phyloP scores from a whole-genome alignment of 2,888 invertebrate genomes.

The Diadegma fenestrale region DNA sequence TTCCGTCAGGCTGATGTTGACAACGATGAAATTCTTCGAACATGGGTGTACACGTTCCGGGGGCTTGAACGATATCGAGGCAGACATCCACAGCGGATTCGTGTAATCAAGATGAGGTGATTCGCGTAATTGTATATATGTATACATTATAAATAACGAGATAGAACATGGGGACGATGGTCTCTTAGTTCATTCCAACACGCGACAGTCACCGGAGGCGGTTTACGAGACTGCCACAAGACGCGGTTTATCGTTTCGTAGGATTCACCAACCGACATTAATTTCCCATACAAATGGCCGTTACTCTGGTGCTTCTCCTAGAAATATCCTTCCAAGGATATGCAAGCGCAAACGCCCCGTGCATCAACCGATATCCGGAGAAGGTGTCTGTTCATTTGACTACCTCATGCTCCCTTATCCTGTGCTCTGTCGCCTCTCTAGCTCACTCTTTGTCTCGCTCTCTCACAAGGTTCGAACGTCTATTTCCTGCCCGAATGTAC shows the following conservation, averaged over 20 bases:
- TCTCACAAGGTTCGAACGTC: slow-evolving; percentile 32
- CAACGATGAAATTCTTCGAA: slow-evolving; percentile 22
- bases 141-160: slow-evolving; percentile 29
- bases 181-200: slow-evolving; percentile 62
- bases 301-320: not conserved
- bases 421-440: slow-evolving; percentile 20
- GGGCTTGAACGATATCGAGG: slow-evolving; percentile 27
- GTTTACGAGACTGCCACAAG: slow-evolving; percentile 68
- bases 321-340: slow-evolving; percentile 22
- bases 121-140: slow-evolving; percentile 30
- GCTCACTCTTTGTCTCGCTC: slow-evolving; percentile 35
- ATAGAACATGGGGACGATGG: slow-evolving; percentile 42
- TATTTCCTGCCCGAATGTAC: slow-evolving; percentile 38
- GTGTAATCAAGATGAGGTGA: slow-evolving; percentile 71
- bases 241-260: slow-evolving; percentile 70
- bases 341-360: slow-evolving; percentile 39
- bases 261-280: slow-evolving; percentile 68
- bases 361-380: slow-evolving; percentile 51
- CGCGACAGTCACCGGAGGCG: slow-evolving; percentile 49
- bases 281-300: slow-evolving; percentile 62
- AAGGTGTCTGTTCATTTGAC: slow-evolving; percentile 72
- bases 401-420: not conserved
- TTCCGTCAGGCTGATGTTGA: not conserved
- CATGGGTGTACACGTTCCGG: slow-evolving; percentile 36
- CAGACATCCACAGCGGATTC: slow-evolving; percentile 50